Conservation (phyloP, 2,113 vertebrate species). For the Cinclus mexicanus region DNA sequence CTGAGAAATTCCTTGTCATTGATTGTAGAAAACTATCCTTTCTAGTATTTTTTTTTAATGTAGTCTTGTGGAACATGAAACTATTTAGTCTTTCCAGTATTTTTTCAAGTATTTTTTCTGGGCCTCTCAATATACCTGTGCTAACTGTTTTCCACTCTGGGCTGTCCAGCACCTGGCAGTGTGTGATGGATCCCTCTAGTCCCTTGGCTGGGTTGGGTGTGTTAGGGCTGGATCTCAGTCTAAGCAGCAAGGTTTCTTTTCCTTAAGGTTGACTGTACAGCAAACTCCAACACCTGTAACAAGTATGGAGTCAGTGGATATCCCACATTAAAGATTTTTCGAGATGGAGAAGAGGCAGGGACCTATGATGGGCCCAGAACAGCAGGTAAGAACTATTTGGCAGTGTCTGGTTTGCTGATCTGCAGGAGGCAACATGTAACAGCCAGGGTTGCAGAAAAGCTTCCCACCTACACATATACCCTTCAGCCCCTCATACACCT, state of each 20-base stretch:
- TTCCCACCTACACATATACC: neutral
- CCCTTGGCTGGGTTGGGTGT: neutral
- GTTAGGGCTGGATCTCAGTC: neutral
- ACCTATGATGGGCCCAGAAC: constrained; percentile 92
- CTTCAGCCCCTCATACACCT: neutral
- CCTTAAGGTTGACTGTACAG: constrained; percentile 92
- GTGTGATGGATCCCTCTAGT: neutral
- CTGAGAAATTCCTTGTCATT: neutral
- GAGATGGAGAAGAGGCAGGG: constrained; percentile 92
- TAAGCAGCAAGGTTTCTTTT: neutral
- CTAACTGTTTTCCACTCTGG: neutral
- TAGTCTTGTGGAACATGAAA: neutral
- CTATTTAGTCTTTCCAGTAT: neutral
- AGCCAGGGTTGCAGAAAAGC: neutral
- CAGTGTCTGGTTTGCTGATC: fast-evolving
- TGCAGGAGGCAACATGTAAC: neutral
- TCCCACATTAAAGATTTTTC: constrained; percentile 95
- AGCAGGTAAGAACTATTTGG: constrained; percentile 76
- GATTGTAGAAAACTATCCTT: neutral
- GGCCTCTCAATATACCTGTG: fast-evolving
- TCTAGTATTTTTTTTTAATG: neutral
- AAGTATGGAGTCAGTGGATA: constrained; percentile 98
- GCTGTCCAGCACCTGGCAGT: neutral
- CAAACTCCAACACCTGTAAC: constrained; percentile 87
- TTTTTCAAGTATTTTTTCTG: neutral